A percentile compares a stretch with the other conserved stretches of the same genome.
These are phyloP conservation scores for Macquaria ambigua DNA, from an alignment of 2,113 vertebrate species.

Conservation along the genomic window DNA sequence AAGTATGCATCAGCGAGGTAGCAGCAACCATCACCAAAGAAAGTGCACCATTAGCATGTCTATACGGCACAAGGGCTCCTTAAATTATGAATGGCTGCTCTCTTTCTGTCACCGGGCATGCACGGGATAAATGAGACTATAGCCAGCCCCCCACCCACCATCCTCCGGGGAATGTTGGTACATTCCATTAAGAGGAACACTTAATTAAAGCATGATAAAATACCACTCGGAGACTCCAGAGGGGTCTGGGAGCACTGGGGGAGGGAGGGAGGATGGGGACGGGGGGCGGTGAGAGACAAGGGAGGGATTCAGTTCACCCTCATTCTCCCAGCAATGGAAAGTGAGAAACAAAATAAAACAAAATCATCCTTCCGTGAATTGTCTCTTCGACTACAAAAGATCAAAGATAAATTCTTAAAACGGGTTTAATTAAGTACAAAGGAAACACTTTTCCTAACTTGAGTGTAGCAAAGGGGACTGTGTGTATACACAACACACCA, in stretches of 20 bases:
- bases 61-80: conserved; percentile 62
- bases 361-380: conserved; percentile 48
- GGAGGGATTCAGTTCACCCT: conserved; percentile 34
- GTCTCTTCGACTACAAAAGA: conserved; percentile 33
- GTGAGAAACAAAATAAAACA: conserved; percentile 46
- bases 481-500: neutral
- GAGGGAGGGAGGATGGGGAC: conserved; percentile 16
- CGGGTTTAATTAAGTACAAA: conserved; percentile 38
- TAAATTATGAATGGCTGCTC: conserved; percentile 79
- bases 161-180: conserved; percentile 72
- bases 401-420: conserved; percentile 22
- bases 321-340: conserved; percentile 35
- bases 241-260: conserved; percentile 47
- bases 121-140: conserved; percentile 73
- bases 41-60: conserved; percentile 72
- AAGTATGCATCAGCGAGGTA: conserved; percentile 31
- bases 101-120: conserved; percentile 76
- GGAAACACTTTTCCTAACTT: neutral
- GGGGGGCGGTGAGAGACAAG: conserved; percentile 18
- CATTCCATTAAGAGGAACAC: conserved; percentile 80
- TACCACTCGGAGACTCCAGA: conserved; percentile 71
- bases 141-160: conserved; percentile 9
- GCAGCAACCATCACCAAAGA: conserved; percentile 31
- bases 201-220: conserved; percentile 83
- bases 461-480: neutral